Conservation (phyloP, 1,140 invertebrate genomes). For the Pseudomyrmex sp. region DNA sequence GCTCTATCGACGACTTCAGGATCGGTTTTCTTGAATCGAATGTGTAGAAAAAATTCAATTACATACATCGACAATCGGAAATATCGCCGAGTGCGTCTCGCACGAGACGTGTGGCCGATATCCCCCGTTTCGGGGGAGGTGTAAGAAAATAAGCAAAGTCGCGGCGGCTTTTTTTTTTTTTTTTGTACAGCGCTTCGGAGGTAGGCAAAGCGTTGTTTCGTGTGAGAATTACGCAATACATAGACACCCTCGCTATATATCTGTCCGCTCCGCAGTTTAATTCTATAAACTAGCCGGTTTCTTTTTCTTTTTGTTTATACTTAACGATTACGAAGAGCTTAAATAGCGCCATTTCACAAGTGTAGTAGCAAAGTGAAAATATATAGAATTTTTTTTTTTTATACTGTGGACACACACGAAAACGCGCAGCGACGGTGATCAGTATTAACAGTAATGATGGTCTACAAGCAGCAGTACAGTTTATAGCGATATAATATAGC, state of each 20-base stretch:
- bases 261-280: slow-evolving; percentile 1
- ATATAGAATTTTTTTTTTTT: not conserved
- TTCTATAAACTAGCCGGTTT: slow-evolving; percentile 37
- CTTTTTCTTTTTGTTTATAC: slow-evolving; percentile 19
- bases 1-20: slow-evolving; percentile 23
- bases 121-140: not conserved
- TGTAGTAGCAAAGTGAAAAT: slow-evolving; percentile 49
- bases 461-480: slow-evolving; percentile 10
- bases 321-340: slow-evolving; percentile 48
- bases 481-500: slow-evolving; percentile 15
- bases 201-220: slow-evolving; percentile 55
- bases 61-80: slow-evolving; percentile 4
- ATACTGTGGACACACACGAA: slow-evolving; percentile 24
- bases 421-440: slow-evolving; percentile 25
- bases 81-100: not conserved
- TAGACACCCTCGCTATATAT: slow-evolving; percentile 10
- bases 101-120: not conserved
- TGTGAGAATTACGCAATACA: slow-evolving; percentile 1
- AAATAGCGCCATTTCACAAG: slow-evolving; percentile 37
- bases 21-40: not conserved
- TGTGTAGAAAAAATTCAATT: slow-evolving; percentile 6
- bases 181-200: slow-evolving; percentile 45
- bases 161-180: not conserved
- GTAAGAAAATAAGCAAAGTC: slow-evolving; percentile 37
- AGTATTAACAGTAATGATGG: slow-evolving; percentile 45